Evolutionary conservation across 2,888 invertebrate genomes (phyloP).

Genomic region (Alitta virens): DNA sequence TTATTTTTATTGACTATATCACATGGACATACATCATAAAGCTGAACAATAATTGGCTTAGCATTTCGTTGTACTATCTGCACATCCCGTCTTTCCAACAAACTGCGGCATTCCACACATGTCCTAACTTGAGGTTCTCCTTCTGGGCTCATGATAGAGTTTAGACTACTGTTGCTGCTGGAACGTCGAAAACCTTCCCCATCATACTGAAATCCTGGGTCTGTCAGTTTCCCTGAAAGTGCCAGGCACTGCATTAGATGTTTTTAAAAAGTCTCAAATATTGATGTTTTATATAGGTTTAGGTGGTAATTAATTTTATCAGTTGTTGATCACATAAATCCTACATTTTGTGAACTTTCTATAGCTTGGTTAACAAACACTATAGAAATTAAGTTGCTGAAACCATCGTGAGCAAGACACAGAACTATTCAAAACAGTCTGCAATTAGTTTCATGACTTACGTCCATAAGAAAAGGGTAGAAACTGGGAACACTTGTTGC

Average conservation of each 20-base stretch:
- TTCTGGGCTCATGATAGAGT: conserved; percentile 63
- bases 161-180: conserved; percentile 62
- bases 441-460: conserved; percentile 34
- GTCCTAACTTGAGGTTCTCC: conserved; percentile 62
- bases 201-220: conserved; percentile 58
- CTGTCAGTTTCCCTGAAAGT: conserved; percentile 63
- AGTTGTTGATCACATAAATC: too few relatives aligned
- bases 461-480: conserved; percentile 73
- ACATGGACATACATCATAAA: conserved; percentile 66
- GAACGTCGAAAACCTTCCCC: conserved; percentile 49
- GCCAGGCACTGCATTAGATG: too few relatives aligned
- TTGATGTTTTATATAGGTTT: too few relatives aligned
- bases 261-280: too few relatives aligned
- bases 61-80: conserved; percentile 78
- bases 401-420: too few relatives aligned
- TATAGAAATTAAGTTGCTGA: too few relatives aligned
- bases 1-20: too few relatives aligned
- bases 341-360: too few relatives aligned
- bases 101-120: conserved; percentile 58
- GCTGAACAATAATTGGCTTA: conserved; percentile 66
- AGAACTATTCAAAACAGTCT: too few relatives aligned
- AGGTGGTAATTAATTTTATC: too few relatives aligned
- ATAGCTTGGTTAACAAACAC: too few relatives aligned
- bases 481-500: conserved; percentile 86
- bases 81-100: conserved; percentile 75